Evolutionary conservation across 2,797 vertebrate genomes (phyloP).

Genomic region (Squalus acanthias): DNA sequence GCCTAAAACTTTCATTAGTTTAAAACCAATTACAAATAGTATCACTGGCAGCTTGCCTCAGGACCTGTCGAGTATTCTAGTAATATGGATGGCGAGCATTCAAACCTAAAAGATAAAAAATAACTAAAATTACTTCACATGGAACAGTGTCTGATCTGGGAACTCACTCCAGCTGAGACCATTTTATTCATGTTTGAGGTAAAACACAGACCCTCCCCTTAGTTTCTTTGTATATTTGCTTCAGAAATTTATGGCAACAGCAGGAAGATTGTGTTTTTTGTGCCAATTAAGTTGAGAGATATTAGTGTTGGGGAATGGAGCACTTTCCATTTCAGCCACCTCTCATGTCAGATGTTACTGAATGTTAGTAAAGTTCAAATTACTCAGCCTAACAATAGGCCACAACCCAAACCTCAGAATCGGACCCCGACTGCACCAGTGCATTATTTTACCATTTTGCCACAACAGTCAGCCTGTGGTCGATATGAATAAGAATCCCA

Average conservation of each 20-base stretch:
- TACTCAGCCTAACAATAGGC: neutral
- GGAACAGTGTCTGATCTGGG: neutral
- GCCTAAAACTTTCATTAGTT: neutral
- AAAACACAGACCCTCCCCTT: neutral
- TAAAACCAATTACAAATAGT: neutral
- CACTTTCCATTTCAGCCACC: neutral
- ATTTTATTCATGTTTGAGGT: neutral
- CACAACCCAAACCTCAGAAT: neutral
- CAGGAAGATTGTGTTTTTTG: neutral
- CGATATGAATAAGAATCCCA: neutral
- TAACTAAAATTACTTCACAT: neutral
- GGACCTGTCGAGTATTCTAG: neutral
- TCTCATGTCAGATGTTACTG: neutral
- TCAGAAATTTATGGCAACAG: neutral
- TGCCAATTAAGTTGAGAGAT: no score
- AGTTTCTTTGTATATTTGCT: neutral
- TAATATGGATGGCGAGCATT: neutral
- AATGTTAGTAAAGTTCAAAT: neutral
- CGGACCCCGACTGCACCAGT: neutral
- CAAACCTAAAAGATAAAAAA: neutral
- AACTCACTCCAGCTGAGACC: neutral
- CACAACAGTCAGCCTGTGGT: neutral
- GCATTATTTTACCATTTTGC: neutral
- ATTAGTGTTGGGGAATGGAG: no score
- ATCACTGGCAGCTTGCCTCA: neutral